These are phyloP conservation scores for Sclerurus mexicanus DNA, from an alignment of 2,113 vertebrate species.

Conservation along the genomic window DNA sequence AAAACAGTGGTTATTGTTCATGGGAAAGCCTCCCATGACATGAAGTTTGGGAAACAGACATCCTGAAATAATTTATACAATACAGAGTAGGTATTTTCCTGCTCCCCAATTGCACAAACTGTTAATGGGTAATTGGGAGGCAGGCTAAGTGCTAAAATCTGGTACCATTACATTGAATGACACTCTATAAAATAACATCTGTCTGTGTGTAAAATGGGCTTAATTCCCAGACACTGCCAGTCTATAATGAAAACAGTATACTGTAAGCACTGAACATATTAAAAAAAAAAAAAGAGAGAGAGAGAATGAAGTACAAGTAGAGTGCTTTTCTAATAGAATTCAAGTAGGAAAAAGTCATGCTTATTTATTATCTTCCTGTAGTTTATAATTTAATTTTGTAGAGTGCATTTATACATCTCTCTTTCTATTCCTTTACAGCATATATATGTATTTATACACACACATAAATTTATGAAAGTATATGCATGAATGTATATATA, in stretches of 20 bases:
- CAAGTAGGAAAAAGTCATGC: background rate
- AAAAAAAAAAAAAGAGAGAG: background rate
- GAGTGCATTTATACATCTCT: background rate
- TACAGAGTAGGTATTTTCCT: background rate
- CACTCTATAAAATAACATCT: slow-evolving; percentile 44
- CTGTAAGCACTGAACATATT: background rate
- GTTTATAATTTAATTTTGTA: background rate
- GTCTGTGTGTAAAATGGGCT: background rate
- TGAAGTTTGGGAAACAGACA: background rate
- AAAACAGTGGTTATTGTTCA: background rate
- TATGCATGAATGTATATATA: background rate
- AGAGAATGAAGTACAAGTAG: background rate
- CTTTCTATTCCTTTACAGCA: background rate
- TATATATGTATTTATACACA: background rate
- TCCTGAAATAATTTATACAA: background rate
- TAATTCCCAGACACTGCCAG: slow-evolving; percentile 9
- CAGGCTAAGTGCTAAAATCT: slow-evolving; percentile 40
- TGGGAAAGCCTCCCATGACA: background rate
- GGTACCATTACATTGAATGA: background rate
- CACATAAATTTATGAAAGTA: background rate
- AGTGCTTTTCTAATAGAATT: background rate
- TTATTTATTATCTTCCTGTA: background rate
- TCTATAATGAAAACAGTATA: slow-evolving; percentile 9
- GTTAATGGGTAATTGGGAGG: slow-evolving; percentile 13
- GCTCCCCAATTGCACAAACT: background rate